Percentiles rank a stretch among this genome's conserved stretches.
These are phyloP conservation scores for Electrona antarctica DNA, from an alignment of 2,113 vertebrate genomes.

Conservation along the genomic window DNA sequence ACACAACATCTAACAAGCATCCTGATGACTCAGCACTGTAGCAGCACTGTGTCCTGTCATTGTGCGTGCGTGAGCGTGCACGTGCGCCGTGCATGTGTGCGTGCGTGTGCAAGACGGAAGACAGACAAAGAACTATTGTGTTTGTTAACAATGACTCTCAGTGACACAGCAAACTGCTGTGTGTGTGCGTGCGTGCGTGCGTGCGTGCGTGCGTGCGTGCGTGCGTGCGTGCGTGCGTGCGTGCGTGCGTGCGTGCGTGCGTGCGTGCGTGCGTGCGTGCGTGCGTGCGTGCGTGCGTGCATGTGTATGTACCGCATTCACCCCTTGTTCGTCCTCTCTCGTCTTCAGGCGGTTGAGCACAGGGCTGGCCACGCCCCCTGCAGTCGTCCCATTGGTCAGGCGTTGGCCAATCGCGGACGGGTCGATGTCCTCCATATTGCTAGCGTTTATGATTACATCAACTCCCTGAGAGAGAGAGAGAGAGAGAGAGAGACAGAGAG, in stretches of 20 bases:
- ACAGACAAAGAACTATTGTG: not conserved
- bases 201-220: too few relatives aligned
- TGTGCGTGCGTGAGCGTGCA: too few relatives aligned
- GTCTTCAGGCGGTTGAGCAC: conserved; percentile 91
- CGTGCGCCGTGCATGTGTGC: too few relatives aligned
- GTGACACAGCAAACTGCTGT: not conserved
- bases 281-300: not conserved
- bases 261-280: not conserved
- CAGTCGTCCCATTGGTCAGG: conserved; percentile 88
- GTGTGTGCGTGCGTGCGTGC: not conserved
- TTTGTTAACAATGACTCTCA: not conserved
- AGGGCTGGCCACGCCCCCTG: conserved; percentile 84
- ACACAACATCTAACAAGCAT: too few relatives aligned
- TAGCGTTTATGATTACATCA: conserved; percentile 92
- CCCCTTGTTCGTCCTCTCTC: conserved; percentile 83
- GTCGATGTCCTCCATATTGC: conserved; percentile 95
- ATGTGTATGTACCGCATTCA: conserved; percentile 79
- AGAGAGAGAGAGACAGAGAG: not conserved
- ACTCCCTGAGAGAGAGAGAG: conserved; percentile 81
- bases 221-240: too few relatives aligned
- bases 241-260: too few relatives aligned
- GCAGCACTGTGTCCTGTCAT: too few relatives aligned
- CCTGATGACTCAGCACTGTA: too few relatives aligned
- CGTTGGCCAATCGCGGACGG: conserved; percentile 91
- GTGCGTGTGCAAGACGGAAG: too few relatives aligned